These are phyloP conservation scores for Pteromalus puparum DNA, from an alignment of 1,140 invertebrate genomes.

Conservation along the genomic window DNA sequence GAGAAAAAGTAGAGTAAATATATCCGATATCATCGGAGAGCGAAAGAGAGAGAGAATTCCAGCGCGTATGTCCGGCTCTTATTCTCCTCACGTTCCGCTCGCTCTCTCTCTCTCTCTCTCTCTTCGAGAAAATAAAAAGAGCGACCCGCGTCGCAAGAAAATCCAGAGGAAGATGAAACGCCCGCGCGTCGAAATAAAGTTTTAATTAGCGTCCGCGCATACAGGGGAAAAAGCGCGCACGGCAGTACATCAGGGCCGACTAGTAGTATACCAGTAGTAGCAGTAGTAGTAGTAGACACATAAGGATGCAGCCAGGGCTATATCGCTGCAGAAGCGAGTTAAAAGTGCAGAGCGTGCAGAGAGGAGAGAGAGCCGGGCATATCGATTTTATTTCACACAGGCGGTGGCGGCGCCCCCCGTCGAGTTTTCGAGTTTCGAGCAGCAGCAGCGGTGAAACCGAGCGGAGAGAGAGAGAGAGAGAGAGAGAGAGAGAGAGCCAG, in stretches of 20 bases:
- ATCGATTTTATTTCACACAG: constrained; percentile 72
- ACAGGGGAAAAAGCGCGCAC: neutral
- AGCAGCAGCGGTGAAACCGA: constrained; percentile 47
- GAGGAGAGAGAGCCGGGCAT: constrained; percentile 57
- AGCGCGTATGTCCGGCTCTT: constrained; percentile 64
- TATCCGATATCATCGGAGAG: constrained; percentile 17
- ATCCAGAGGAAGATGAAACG: constrained; percentile 3
- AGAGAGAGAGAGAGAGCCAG: no score
- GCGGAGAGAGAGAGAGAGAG: no score
- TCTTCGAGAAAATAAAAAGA: constrained; percentile 46
- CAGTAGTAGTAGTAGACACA: neutral
- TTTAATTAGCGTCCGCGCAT: neutral
- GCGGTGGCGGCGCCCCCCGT: constrained; percentile 38
- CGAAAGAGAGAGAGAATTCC: constrained; percentile 10
- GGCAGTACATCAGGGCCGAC: constrained; percentile 43
- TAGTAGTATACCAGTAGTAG: constrained; percentile 39
- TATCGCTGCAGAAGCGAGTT: neutral
- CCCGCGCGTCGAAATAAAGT: neutral
- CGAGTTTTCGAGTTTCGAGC: constrained; percentile 61
- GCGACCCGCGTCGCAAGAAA: neutral
- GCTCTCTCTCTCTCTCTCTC: neutral
- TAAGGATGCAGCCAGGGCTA: neutral
- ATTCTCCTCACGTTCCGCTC: constrained; percentile 70
- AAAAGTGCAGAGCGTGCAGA: neutral
- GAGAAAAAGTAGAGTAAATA: constrained; percentile 4